Evolutionary conservation across 1,140 invertebrate genomes (phyloP), one percentile per base, ranked within the genome.

Genomic region (Drosophila virilis): DNA sequence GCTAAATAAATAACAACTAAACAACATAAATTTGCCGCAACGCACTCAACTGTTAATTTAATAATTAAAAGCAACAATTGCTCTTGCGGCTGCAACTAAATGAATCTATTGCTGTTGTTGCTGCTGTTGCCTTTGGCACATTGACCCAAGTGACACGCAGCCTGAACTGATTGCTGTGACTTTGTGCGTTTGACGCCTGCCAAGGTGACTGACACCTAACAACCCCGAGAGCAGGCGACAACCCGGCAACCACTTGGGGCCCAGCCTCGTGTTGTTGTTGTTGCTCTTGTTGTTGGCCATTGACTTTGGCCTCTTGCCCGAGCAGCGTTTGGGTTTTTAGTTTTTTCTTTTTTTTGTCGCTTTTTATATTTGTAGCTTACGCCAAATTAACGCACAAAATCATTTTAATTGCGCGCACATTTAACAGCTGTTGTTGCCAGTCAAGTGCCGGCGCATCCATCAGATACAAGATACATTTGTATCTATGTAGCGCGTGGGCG

Each of bases 371-470:
- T 6, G 8, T 35, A 8, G 32, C 50, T 52, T 28, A 79, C 84
- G 80, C 67, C 58, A 76, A 89, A 89, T 89, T 89, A 89, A 55
- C 77, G 84, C 84, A 83, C 40, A 88, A 86, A 86, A 82, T 85
- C 78, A 89, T 74, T 74, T 89, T 80, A 89, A 89, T 90, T 89
- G 80, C 65, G 67, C 69, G 40, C 62, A 62, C 57, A 45, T 45
- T 33, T 8, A 42, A 52, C 55, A 33, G 35, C 59, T 70, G 43
- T 55, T 42, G 35, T 22, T 13, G 42, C 12, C 62, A 51, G 70
- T 73, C 61, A 64, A 72, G 38, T 61, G 38, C 9, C 40, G 37
- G 32, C 42, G 32, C 57, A 59, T 59, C 57, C 42, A 13, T 59
- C 57, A 59, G 57, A 17, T 46, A 17, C 32, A 59, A 51, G 50